A percentile compares a stretch with the other conserved stretches of the same genome.
Evolutionary conservation across 2,113 vertebrate species (phyloP).

Genomic region (Microtus ochrogaster): DNA sequence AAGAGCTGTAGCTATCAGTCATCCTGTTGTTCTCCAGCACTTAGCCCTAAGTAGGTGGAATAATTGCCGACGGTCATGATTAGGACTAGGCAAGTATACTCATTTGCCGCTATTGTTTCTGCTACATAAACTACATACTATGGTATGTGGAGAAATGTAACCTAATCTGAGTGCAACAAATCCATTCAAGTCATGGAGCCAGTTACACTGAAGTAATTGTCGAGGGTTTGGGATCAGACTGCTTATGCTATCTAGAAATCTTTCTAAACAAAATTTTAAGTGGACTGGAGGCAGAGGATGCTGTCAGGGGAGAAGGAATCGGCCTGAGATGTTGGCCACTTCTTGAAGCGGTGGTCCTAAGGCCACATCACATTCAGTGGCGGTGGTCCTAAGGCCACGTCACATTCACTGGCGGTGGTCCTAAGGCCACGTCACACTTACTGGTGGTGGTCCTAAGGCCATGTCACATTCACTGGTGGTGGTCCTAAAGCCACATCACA

Average conservation of each 20-base stretch:
- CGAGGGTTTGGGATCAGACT: background rate
- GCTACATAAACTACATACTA: background rate
- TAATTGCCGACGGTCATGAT: background rate
- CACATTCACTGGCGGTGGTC: background rate
- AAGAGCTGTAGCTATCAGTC: background rate
- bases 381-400: no score
- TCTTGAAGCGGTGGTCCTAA: background rate
- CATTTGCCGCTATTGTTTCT: background rate
- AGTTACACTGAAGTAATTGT: background rate
- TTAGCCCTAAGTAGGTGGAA: background rate
- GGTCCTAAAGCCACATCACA: background rate
- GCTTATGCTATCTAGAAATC: background rate
- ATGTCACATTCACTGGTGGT: no score
- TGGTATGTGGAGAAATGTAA: background rate
- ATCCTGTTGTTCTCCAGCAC: background rate
- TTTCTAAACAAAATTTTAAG: background rate
- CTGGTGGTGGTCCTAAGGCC: no score
- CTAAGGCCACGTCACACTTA: no score
- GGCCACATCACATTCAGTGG: no score
- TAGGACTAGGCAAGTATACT: no score
- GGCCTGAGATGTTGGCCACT: background rate
- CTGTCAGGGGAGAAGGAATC: background rate
- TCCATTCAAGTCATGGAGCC: background rate
- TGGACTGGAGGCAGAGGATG: background rate
- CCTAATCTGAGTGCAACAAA: background rate